Base-by-base conservation (phyloP, 2,113 vertebrate species). In the Vulpes lagopus region DNA sequence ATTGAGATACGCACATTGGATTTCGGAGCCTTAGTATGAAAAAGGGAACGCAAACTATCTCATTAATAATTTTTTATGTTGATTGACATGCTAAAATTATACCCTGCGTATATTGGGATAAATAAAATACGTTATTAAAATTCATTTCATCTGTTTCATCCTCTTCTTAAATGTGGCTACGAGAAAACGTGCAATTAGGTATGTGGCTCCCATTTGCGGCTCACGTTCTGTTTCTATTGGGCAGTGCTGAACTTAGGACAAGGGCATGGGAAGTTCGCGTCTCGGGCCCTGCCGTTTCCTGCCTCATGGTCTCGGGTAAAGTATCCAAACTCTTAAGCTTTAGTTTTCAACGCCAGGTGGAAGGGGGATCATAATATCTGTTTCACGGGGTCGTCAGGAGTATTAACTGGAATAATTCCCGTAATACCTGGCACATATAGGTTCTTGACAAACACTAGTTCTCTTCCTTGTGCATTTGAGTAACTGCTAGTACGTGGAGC, bases 121-220 rank as follows among this genome's bases (percentile, higher is more conserved):
- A 95, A 94, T 92, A 73, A 95, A 92, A 89, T 92, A 89, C n/a
- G 43, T 89, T 76, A 90, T 84, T 95, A 81, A 82, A 82, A 91
- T 97, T 91, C 91, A 86, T 93, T 93, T 93, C 15, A 89, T 95
- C 74, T 95, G 89, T 82, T 92, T 96, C 57, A 23, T 88, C 43
- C 90, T 95, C 64, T 79, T 95, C 89, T 81, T 71, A 78, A 95
- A 79, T 79, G 81, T 96, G 92, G 92, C 81, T 97, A 62, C 22
- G 85, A 91, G 74, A 81, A 91, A 79, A 73, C 38, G 94, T 91
- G 78, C 92, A 84, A 82, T 95, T 89, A 62, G 69, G 57, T 59
- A 74, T 83, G 62, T 78, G 69, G 65, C 49, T 94, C 0, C 0
- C 32, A 73, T 81, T 65, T 93, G 90, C 76, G 90, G 81, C 78